Conservation (phyloP, 2,888 invertebrate species). For the Schrankia costaestrigalis region DNA sequence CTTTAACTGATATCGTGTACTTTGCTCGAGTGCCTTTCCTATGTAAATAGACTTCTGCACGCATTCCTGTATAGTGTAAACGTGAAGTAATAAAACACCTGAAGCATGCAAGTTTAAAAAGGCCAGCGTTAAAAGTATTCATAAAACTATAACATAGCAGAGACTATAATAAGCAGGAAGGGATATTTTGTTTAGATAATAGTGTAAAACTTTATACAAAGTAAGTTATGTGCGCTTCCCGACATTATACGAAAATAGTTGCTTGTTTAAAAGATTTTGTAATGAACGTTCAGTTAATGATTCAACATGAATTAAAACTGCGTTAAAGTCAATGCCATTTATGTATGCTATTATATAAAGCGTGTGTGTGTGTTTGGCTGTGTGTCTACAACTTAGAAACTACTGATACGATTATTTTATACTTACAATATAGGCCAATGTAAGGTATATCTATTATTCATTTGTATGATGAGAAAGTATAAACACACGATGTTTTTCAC, state of each 20-base stretch:
- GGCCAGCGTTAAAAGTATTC: background rate
- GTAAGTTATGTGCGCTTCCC: conserved; percentile 16
- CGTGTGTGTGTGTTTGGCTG: too few relatives aligned
- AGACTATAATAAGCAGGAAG: conserved; percentile 6
- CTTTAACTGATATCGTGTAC: too few relatives aligned
- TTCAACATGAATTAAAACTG: background rate
- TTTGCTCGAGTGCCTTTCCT: too few relatives aligned
- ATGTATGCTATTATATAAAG: too few relatives aligned
- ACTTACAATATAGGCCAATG: background rate
- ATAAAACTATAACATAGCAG: conserved; percentile 2
- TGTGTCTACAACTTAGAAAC: too few relatives aligned
- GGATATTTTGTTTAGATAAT: conserved; percentile 4
- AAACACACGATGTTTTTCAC: too few relatives aligned
- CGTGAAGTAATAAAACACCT: background rate
- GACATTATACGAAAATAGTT: conserved; percentile 23
- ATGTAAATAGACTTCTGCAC: too few relatives aligned
- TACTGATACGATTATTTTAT: too few relatives aligned
- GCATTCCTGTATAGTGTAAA: too few relatives aligned
- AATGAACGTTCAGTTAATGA: background rate
- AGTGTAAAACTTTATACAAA: conserved; percentile 1
- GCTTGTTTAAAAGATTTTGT: conserved; percentile 16
- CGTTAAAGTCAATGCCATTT: background rate
- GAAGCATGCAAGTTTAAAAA: background rate
- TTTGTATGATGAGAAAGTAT: too few relatives aligned
- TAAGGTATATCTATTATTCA: too few relatives aligned